A percentile compares a stretch with the other conserved stretches of the same genome.
phyloP scores from a whole-genome alignment of 2,113 vertebrate genomes.

The Rafetus swinhoei region DNA sequence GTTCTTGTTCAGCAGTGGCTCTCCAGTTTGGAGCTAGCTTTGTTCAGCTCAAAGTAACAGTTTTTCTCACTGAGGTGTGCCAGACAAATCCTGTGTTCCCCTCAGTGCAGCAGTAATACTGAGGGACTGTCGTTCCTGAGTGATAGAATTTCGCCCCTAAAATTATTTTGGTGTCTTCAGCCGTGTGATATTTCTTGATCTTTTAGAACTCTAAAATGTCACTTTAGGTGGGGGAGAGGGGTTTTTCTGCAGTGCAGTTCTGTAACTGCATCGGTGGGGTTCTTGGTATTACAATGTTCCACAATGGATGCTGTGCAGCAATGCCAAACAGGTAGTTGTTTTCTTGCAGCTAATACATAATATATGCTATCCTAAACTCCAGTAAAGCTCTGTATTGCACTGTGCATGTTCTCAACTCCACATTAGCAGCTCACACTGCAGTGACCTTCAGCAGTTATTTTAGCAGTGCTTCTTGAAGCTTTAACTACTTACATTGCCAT shows the following conservation, averaged over 20 bases:
- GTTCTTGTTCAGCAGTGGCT: neutral
- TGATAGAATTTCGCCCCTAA: neutral
- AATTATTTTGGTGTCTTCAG: neutral
- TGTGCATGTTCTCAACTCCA: neutral
- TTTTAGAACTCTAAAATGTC: neutral
- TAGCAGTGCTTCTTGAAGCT: rapidly evolving
- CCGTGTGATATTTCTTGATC: neutral
- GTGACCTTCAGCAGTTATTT: too few relatives aligned
- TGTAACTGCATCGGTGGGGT: rapidly evolving
- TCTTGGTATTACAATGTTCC: neutral
- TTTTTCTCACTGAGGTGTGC: neutral
- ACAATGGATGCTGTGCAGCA: rapidly evolving
- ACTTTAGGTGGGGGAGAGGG: rapidly evolving
- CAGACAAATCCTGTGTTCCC: neutral
- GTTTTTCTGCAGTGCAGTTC: neutral
- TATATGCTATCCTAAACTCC: neutral
- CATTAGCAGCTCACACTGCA: rapidly evolving
- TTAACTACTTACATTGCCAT: rapidly evolving
- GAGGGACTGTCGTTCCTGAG: neutral
- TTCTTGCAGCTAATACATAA: neutral
- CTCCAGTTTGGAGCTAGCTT: neutral
- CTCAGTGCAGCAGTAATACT: neutral
- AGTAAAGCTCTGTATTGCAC: rapidly evolving
- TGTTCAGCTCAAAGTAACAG: neutral
- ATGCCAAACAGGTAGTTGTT: rapidly evolving